Base-by-base conservation (phyloP, 2,113 vertebrate genomes). In the Cichladusa arquata region DNA sequence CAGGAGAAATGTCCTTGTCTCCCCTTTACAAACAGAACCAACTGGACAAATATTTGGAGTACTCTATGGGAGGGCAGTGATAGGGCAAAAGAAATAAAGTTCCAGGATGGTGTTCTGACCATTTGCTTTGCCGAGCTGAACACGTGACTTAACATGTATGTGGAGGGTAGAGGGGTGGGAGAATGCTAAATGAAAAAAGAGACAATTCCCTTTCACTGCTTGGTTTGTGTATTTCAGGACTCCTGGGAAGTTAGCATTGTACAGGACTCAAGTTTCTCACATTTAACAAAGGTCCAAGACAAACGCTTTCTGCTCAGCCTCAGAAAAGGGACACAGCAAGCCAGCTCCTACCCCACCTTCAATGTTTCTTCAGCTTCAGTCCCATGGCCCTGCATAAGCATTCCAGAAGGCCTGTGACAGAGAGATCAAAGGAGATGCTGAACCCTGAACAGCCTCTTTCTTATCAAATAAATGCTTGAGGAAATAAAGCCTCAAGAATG, bases 401-500 rank as follows among this genome's bases (percentile, higher is more conserved):
- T 78, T 80, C 34, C 4, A 1, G 71, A 79, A 92, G 38, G 50
- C 38, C 42, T n/a, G 5, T 14, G 58, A 69, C 29, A 83, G 74
- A 72, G 73, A 65, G 78, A 80, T 86, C 79, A 92, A 88, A 92
- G 76, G 36, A 88, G 94, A 78, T 77, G 38, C 47, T 93, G 90
- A 90, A 76, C 58, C 50, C 79, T 86, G 47, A 80, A 70, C 72
- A 83, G 60, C 22, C 24, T 66, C 72, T 45, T 77, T 86, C 54
- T 57, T 73, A 72, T 18, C 65, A 88, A 82, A 90, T 42, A 93
- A 87, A 86, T 76, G 33, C 79, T 83, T 33, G 58, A 95, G 67
- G 91, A 90, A 95, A 88, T 61, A 90, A 87, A 91, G 74, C 38
- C 67, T 73, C 33, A 62, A 42, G 60, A 80, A 82, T 31, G 82